phyloP scores from a whole-genome alignment of 2,888 invertebrate species.

The Ophraella communa region DNA sequence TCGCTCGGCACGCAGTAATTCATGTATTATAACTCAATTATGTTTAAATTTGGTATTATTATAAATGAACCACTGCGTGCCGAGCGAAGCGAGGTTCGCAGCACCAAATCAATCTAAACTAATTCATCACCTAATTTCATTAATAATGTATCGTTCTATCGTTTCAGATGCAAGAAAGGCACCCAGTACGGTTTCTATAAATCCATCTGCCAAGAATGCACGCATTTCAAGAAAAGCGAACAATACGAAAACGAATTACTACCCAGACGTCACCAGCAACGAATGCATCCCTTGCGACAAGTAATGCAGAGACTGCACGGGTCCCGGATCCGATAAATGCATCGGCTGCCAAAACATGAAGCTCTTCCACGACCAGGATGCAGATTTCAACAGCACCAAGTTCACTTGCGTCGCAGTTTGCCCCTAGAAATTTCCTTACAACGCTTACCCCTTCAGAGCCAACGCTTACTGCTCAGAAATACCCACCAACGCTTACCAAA shows the following conservation, averaged over 20 bases:
- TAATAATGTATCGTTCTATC: too few species aligned
- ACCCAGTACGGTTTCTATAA: conserved; percentile 87
- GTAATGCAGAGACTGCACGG: conserved; percentile 86
- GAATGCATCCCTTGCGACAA: conserved; percentile 77
- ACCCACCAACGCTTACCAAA: conserved; percentile 29
- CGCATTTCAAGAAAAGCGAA: conserved; percentile 83
- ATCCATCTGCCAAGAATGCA: conserved; percentile 84
- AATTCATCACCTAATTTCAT: too few species aligned
- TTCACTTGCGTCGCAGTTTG: conserved; percentile 89
- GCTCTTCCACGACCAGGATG: conserved; percentile 65
- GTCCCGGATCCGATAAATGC: conserved; percentile 79
- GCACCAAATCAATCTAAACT: too few species aligned
- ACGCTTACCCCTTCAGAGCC: conserved; percentile 74
- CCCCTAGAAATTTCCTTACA: conserved; percentile 79
- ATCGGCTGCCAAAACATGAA: conserved; percentile 78
- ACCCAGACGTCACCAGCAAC: conserved; percentile 75
- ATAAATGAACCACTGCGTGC: too few species aligned
- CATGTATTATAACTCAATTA: too few species aligned
- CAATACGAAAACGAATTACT: conserved; percentile 90
- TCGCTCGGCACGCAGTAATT: too few species aligned
- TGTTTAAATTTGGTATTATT: too few species aligned
- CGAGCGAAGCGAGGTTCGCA: too few species aligned
- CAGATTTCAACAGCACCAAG: conserved; percentile 62
- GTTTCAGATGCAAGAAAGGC: too few species aligned
- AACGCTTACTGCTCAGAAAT: conserved; percentile 79